These are phyloP conservation scores for Diachasma alloeum DNA, from an alignment of 1,140 invertebrate genomes.

Conservation along the genomic window DNA sequence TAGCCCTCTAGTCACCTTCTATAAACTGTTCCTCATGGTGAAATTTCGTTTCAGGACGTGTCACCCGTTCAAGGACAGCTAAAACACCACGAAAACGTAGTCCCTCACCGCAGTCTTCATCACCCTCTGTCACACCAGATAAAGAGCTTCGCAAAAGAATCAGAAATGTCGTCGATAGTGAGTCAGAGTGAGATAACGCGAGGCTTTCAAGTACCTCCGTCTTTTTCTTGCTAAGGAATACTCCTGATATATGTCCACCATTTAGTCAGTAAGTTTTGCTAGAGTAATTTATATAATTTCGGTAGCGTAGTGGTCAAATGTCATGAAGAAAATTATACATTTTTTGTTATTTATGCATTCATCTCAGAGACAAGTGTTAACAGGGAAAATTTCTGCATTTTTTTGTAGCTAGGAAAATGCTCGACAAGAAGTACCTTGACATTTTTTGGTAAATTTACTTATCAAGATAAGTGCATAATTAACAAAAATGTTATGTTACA, in stretches of 20 bases:
- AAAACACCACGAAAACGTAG: slow-evolving; percentile 24
- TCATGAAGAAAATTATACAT: no score
- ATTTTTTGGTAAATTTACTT: no score
- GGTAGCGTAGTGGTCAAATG: no score
- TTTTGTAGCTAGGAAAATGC: no score
- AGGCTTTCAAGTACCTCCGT: not conserved
- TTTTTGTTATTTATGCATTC: no score
- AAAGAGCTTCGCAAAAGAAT: slow-evolving; percentile 45
- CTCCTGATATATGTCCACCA: not conserved
- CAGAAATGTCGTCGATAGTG: slow-evolving; percentile 50
- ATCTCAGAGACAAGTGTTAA: no score
- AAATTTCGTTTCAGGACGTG: slow-evolving; percentile 45
- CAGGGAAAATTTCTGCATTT: no score
- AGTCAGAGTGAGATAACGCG: slow-evolving; percentile 48
- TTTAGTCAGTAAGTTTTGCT: no score
- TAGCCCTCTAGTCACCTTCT: no score
- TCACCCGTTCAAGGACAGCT: slow-evolving; percentile 46
- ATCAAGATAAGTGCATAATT: no score
- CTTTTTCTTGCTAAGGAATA: not conserved
- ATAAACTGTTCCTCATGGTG: slow-evolving; percentile 7
- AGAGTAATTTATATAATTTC: no score
- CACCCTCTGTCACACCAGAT: slow-evolving; percentile 19
- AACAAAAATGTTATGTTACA: not conserved
- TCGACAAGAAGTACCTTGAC: no score
- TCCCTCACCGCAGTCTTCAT: slow-evolving; percentile 24